Percentiles rank a stretch among this genome's conserved stretches.
Evolutionary conservation across 2,113 vertebrate species (phyloP).

Genomic region (Rousettus leschenaultii): DNA sequence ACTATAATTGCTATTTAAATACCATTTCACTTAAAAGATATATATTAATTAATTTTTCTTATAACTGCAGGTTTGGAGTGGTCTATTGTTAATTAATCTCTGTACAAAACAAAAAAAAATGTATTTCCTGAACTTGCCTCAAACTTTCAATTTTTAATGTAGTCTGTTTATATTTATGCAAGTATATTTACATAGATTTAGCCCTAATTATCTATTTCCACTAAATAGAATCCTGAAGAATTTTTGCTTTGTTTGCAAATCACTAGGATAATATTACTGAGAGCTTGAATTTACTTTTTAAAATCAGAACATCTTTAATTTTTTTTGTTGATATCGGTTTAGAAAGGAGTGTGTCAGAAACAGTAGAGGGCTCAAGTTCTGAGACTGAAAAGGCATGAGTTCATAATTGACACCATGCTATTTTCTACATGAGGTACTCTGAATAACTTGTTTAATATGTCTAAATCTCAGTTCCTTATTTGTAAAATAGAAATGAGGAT

Average conservation of each 20-base stretch:
- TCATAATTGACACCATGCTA: not conserved
- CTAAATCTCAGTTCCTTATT: not conserved
- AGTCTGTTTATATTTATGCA: conserved; percentile 22
- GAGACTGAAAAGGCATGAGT: not conserved
- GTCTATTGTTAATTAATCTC: conserved; percentile 54
- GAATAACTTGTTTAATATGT: conserved; percentile 14
- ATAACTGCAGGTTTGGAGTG: conserved; percentile 32
- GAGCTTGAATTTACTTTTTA: conserved; percentile 12
- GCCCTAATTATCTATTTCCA: not conserved
- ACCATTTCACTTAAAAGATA: conserved; percentile 46
- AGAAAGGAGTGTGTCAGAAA: conserved; percentile 18
- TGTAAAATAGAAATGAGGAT: conserved; percentile 16
- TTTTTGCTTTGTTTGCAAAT: conserved; percentile 34
- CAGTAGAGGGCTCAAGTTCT: not conserved
- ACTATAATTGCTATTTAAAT: conserved; percentile 66
- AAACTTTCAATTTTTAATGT: conserved; percentile 15
- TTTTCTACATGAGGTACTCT: not conserved
- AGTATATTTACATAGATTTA: not conserved
- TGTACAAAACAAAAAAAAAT: not conserved
- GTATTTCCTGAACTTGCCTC: not conserved
- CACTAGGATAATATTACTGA: not conserved
- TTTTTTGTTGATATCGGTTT: not conserved
- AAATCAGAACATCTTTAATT: not conserved
- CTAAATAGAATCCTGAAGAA: not conserved
- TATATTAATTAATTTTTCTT: conserved; percentile 61